These are phyloP conservation scores for Rhagium mordax DNA, from an alignment of 2,888 invertebrate genomes.

Conservation along the genomic window DNA sequence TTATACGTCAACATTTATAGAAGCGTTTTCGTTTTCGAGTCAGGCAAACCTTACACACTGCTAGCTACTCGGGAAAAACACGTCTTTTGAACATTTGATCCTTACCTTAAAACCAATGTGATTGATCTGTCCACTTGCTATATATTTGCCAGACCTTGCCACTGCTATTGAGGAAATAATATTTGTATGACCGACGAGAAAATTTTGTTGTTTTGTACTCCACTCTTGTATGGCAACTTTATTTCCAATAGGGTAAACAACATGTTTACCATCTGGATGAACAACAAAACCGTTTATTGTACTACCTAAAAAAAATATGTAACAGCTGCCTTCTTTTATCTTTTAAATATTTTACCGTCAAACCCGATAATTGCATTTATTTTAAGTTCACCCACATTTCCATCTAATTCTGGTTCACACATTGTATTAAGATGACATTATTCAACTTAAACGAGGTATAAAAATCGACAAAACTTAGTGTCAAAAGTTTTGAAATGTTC, in stretches of 20 bases:
- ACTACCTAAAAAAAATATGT: conserved; percentile 63
- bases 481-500: neutral
- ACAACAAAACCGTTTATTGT: conserved; percentile 76
- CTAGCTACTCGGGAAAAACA: too few species aligned
- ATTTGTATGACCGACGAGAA: conserved; percentile 86
- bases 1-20: too few species aligned
- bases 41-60: too few species aligned
- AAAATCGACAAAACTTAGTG: conserved; percentile 20
- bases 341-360: conserved; percentile 77
- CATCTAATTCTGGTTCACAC: conserved; percentile 54
- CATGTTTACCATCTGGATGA: conserved; percentile 81
- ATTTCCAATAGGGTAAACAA: conserved; percentile 85
- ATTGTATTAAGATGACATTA: conserved; percentile 9
- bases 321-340: conserved; percentile 33
- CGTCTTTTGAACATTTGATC: too few species aligned
- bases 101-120: conserved; percentile 91
- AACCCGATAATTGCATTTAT: conserved; percentile 84
- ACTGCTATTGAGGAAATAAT: conserved; percentile 84
- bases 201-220: conserved; percentile 80
- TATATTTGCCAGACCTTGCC: conserved; percentile 82
- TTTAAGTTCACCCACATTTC: conserved; percentile 76
- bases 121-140: conserved; percentile 93
- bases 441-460: neutral
- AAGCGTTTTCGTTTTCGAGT: too few species aligned
- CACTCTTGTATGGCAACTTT: conserved; percentile 83